phyloP scores from a whole-genome alignment of 2,888 invertebrate genomes.

The Lasius fuliginosus region DNA sequence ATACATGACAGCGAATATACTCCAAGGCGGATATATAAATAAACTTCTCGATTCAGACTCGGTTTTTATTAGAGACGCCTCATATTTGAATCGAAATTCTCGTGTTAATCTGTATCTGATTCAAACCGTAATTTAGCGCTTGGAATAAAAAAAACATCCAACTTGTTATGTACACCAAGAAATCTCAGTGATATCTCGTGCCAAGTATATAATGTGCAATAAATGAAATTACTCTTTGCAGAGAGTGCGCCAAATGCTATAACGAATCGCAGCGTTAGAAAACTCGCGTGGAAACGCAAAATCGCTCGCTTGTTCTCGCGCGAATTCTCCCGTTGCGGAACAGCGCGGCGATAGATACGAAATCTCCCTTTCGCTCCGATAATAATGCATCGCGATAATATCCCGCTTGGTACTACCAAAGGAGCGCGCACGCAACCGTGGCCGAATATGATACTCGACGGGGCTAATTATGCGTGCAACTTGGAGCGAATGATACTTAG shows the following conservation, averaged over 20 bases:
- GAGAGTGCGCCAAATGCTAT: neutral
- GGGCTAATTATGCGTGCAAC: constrained; percentile 67
- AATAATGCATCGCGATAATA: constrained; percentile 68
- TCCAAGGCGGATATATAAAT: neutral
- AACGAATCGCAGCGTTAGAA: constrained; percentile 12
- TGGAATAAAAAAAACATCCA: neutral
- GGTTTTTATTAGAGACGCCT: neutral
- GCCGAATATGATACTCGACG: constrained; percentile 64
- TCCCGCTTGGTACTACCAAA: constrained; percentile 54
- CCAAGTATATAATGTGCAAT: neutral
- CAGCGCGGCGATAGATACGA: constrained; percentile 22
- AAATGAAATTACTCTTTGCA: neutral
- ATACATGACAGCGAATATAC: neutral
- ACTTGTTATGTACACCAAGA: neutral
- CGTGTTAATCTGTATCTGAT: neutral
- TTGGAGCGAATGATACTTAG: constrained; percentile 39
- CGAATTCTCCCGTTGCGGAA: constrained; percentile 32
- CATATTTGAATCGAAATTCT: neutral
- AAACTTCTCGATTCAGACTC: neutral
- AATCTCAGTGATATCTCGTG: neutral
- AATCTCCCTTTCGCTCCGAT: constrained; percentile 66
- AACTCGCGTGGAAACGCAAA: constrained; percentile 34
- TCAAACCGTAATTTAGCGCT: neutral
- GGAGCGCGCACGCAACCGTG: constrained; percentile 58
- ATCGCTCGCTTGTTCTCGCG: constrained; percentile 1